These are phyloP conservation scores for Ochlodes sylvanus DNA, from an alignment of 2,888 invertebrate genomes.

Conservation along the genomic window DNA sequence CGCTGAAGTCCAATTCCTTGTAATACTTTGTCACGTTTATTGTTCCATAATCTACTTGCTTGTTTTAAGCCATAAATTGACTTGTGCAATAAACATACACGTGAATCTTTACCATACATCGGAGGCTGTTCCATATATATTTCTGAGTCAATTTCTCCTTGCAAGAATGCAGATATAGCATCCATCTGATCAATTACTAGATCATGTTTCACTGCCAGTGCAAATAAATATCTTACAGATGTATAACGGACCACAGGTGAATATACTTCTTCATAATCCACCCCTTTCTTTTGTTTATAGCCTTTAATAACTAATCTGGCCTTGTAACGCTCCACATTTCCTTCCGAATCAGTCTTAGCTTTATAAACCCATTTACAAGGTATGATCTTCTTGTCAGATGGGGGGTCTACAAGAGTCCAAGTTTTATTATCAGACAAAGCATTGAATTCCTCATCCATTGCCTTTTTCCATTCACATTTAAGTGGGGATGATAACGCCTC, in stretches of 20 bases:
- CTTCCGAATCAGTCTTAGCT: slow-evolving; percentile 40
- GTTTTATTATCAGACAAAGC: slow-evolving; percentile 42
- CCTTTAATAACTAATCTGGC: slow-evolving; percentile 43
- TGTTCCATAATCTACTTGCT: slow-evolving; percentile 42
- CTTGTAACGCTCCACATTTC: slow-evolving; percentile 38
- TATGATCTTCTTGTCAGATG: slow-evolving; percentile 37
- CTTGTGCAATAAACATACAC: slow-evolving; percentile 40
- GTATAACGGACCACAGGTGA: slow-evolving; percentile 43
- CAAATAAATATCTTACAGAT: slow-evolving; percentile 44
- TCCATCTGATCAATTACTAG: slow-evolving; percentile 44
- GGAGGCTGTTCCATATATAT: slow-evolving; percentile 45
- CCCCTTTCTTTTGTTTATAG: slow-evolving; percentile 39
- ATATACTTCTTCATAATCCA: slow-evolving; percentile 43
- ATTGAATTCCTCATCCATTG: slow-evolving; percentile 42
- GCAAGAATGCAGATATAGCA: slow-evolving; percentile 45
- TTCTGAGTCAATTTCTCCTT: slow-evolving; percentile 45
- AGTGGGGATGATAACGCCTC: slow-evolving; percentile 18
- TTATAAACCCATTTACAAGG: slow-evolving; percentile 46
- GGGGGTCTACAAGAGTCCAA: slow-evolving; percentile 38
- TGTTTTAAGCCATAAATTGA: slow-evolving; percentile 42
- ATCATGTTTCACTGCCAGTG: slow-evolving; percentile 39
- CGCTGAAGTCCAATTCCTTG: slow-evolving; percentile 37
- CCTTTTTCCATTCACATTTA: slow-evolving; percentile 12
- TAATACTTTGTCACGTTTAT: slow-evolving; percentile 36
- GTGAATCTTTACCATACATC: slow-evolving; percentile 33